These are phyloP conservation scores for Drosophila helvetica DNA, from an alignment of 2,888 invertebrate genomes.

Conservation along the genomic window DNA sequence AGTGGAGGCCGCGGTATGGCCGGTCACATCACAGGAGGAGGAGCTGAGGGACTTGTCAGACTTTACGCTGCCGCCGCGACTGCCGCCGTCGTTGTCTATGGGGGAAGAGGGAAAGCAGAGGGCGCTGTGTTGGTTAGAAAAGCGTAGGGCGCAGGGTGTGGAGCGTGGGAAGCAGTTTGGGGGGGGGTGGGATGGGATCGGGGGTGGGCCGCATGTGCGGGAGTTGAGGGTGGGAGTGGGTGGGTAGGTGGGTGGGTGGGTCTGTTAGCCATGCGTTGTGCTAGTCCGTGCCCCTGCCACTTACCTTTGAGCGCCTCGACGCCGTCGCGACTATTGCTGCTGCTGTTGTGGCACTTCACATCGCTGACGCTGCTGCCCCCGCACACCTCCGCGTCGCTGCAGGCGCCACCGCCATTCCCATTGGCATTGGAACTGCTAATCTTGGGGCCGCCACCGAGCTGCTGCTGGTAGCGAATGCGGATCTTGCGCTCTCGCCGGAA, in stretches of 20 bases:
- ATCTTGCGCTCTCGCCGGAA: constrained; percentile 94
- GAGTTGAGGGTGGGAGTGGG: constrained; percentile 20
- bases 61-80: constrained; percentile 82
- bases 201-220: neutral
- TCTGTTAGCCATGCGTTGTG: constrained; percentile 61
- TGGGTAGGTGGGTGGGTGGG: constrained; percentile 8
- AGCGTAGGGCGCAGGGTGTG: constrained; percentile 52
- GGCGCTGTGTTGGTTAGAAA: constrained; percentile 80
- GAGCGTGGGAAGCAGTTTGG: constrained; percentile 10
- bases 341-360: constrained; percentile 48
- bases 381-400: constrained; percentile 57
- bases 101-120: constrained; percentile 70
- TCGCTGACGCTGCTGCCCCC: constrained; percentile 41
- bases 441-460: constrained; percentile 88
- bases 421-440: constrained; percentile 83
- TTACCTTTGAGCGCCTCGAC: constrained; percentile 67
- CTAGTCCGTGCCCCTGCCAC: constrained; percentile 50
- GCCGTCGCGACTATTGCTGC: constrained; percentile 63
- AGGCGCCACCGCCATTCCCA: constrained; percentile 51
- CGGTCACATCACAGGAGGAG: constrained; percentile 73
- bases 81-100: constrained; percentile 82
- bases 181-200: constrained; percentile 13
- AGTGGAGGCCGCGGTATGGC: constrained; percentile 44
- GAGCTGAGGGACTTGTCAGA: constrained; percentile 80
- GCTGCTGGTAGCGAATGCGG: constrained; percentile 92